Percentiles rank a stretch among this genome's conserved stretches.
These are phyloP conservation scores for Alitta virens DNA, from an alignment of 2,888 invertebrate genomes.

Conservation along the genomic window DNA sequence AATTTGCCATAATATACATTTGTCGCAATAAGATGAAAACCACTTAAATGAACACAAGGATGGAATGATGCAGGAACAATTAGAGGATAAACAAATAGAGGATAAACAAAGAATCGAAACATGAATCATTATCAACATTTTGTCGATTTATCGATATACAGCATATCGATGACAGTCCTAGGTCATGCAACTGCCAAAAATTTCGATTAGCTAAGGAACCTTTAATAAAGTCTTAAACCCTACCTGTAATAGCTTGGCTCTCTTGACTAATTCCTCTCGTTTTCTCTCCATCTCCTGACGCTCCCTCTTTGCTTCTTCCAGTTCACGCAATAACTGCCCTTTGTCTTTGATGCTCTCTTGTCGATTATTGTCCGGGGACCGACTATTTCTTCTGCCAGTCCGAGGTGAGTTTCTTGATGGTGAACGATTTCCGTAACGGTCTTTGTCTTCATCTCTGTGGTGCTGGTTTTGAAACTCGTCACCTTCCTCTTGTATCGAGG, in stretches of 20 bases:
- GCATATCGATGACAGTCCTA: too few species aligned
- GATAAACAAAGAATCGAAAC: too few species aligned
- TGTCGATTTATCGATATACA: too few species aligned
- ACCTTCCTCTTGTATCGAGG: neutral
- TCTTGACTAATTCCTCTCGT: constrained; percentile 53
- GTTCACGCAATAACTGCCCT: constrained; percentile 35
- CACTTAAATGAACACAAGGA: too few species aligned
- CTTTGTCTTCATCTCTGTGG: neutral
- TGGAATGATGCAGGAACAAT: too few species aligned
- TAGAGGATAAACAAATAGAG: too few species aligned
- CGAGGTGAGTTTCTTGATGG: neutral
- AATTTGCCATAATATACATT: too few species aligned
- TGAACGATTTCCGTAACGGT: neutral
- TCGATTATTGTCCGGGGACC: too few species aligned
- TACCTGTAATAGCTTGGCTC: constrained; percentile 53
- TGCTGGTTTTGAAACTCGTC: neutral
- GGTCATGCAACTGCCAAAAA: too few species aligned
- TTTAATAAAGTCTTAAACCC: constrained; percentile 50
- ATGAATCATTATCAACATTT: too few species aligned
- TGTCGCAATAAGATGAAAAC: too few species aligned
- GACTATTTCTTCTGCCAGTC: neutral
- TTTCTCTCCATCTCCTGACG: constrained; percentile 47
- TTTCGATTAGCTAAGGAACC: neutral
- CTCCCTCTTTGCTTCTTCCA: constrained; percentile 41
- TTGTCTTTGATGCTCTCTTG: constrained; percentile 22